A percentile compares a stretch with the other conserved stretches of the same genome.
phyloP scores from a whole-genome alignment of 2,797 vertebrate genomes.

The Luscinia megarhynchos region DNA sequence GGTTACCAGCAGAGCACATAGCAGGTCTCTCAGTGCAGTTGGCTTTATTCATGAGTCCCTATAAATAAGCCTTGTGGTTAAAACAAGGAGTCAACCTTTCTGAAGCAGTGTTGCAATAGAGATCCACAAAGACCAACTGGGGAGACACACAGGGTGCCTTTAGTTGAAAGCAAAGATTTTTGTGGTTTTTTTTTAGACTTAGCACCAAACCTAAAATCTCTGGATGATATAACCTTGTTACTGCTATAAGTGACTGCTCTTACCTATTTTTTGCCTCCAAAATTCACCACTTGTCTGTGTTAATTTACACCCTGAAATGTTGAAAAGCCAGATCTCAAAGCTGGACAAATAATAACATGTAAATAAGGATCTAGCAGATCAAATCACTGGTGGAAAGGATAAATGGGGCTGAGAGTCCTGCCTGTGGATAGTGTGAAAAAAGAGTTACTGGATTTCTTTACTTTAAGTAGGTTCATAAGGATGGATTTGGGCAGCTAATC shows the following conservation, averaged over 20 bases:
- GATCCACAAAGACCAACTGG: neutral
- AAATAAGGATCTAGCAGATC: neutral
- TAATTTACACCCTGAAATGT: neutral
- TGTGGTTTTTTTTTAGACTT: neutral
- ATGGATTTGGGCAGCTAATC: neutral
- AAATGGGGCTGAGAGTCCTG: neutral
- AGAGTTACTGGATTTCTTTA: neutral
- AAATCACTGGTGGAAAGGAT: neutral
- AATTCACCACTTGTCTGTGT: neutral
- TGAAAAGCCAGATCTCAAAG: neutral
- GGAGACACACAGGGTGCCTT: neutral
- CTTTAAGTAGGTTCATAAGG: neutral
- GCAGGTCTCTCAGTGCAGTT: neutral
- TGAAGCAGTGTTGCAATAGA: neutral
- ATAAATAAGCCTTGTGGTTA: neutral
- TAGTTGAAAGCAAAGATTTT: neutral
- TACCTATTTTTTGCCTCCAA: neutral
- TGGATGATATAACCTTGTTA: neutral
- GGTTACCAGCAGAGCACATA: neutral
- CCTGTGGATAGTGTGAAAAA: accelerated
- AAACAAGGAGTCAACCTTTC: neutral
- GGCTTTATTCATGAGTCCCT: neutral
- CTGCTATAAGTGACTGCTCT: neutral
- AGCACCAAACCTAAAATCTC: neutral
- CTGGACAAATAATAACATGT: neutral